A percentile compares a stretch with the other conserved stretches of the same genome.
Conservation (phyloP, 2,113 vertebrate genomes). For the Trogon surrucura region DNA sequence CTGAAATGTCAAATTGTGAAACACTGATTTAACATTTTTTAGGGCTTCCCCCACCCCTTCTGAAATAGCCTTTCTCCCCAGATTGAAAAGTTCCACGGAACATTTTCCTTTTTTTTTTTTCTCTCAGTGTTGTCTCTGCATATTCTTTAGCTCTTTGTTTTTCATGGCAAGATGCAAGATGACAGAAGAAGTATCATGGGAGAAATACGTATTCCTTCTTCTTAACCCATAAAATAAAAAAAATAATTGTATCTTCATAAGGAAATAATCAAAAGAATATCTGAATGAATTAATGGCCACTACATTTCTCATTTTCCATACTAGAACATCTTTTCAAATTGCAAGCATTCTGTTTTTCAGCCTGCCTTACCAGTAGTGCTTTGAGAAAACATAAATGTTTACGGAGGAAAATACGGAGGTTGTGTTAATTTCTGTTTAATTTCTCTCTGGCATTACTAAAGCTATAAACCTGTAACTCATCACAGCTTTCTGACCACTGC, state of each 20-base stretch:
- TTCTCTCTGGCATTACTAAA: not conserved
- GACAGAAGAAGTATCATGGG: not conserved
- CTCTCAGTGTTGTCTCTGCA: not conserved
- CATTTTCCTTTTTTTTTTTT: not conserved
- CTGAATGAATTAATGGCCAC: not conserved
- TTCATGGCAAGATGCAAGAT: not conserved
- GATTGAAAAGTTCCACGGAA: not conserved
- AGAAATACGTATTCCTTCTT: not conserved
- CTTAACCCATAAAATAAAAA: not conserved
- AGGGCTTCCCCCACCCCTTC: not conserved
- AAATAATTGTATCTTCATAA: not conserved
- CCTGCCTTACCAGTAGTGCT: not conserved
- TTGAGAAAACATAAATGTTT: not conserved
- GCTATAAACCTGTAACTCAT: not conserved
- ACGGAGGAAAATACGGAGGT: not conserved
- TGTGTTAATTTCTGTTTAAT: not conserved
- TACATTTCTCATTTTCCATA: not conserved
- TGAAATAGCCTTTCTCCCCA: not conserved
- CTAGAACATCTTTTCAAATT: not conserved
- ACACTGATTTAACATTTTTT: slow-evolving; percentile 7
- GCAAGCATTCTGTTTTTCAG: not conserved
- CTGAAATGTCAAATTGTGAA: slow-evolving; percentile 46
- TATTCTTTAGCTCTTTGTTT: not conserved
- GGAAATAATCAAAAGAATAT: not conserved
- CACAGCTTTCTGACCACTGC: not conserved